Percentiles rank a stretch among this genome's conserved stretches.
These are phyloP conservation scores for Chiroxiphia lanceolata DNA, from an alignment of 2,797 vertebrate species.

Conservation along the genomic window DNA sequence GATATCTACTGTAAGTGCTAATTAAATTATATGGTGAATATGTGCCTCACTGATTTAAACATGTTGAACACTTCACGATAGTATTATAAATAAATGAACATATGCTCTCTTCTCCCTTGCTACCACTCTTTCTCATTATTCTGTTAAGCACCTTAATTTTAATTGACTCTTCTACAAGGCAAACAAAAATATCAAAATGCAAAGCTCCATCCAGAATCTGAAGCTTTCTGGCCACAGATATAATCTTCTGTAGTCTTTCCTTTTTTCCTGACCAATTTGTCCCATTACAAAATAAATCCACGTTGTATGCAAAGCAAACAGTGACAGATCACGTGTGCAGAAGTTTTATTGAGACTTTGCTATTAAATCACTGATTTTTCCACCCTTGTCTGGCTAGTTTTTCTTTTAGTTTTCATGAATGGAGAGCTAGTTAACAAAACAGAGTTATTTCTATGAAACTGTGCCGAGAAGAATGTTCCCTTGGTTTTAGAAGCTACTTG, in stretches of 20 bases:
- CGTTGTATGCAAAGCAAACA: not conserved
- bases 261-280: not conserved
- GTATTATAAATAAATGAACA: slow-evolving; percentile 72
- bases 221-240: not conserved
- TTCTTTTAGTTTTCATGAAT: slow-evolving; percentile 15
- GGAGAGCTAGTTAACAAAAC: slow-evolving; percentile 13
- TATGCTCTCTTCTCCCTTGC: slow-evolving; percentile 60
- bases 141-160: slow-evolving; percentile 52
- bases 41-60: slow-evolving; percentile 60
- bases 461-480: slow-evolving; percentile 1
- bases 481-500: slow-evolving; percentile 33
- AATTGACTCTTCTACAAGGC: slow-evolving; percentile 1
- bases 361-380: not conserved
- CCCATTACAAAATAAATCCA: not conserved
- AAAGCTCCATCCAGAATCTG: not conserved
- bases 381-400: not conserved
- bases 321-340: not conserved
- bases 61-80: slow-evolving; percentile 38
- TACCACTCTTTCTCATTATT: slow-evolving; percentile 61
- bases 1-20: slow-evolving; percentile 48
- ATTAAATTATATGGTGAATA: slow-evolving; percentile 71
- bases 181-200: not conserved
- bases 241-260: not conserved
- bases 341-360: not conserved
- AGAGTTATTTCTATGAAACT: slow-evolving; percentile 4